Evolutionary conservation across 2,113 vertebrate genomes (phyloP).

Genomic region (Mustelus asterias): DNA sequence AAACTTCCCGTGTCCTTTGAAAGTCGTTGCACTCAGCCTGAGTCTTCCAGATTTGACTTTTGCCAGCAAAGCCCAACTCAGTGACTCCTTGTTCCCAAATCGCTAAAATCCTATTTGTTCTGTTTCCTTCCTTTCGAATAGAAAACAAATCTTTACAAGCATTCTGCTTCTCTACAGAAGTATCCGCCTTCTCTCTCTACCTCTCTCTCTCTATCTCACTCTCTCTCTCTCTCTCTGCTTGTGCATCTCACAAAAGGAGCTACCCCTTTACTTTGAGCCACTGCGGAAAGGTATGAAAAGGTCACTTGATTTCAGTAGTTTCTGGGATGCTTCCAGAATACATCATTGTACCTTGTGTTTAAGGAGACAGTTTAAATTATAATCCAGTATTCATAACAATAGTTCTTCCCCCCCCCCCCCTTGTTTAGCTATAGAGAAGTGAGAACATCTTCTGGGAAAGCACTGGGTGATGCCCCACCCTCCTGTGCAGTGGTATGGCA

Average conservation of each 20-base stretch:
- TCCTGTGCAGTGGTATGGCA: background rate
- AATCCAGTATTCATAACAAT: background rate
- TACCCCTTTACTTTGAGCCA: background rate
- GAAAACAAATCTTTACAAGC: too few species aligned
- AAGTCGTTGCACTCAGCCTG: background rate
- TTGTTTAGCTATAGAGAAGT: background rate
- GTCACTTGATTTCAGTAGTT: background rate
- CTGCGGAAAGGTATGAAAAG: background rate
- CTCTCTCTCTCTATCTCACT: too few species aligned
- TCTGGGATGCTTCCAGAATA: background rate
- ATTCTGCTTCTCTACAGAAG: background rate
- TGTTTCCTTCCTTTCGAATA: too few species aligned
- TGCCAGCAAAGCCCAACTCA: too few species aligned
- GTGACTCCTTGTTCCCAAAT: too few species aligned
- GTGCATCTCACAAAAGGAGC: background rate
- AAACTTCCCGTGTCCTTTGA: background rate
- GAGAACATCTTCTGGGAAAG: background rate
- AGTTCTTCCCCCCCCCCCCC: background rate
- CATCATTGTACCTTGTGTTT: background rate
- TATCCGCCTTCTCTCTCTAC: background rate
- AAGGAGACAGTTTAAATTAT: background rate
- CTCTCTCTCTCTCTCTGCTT: background rate
- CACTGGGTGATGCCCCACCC: background rate
- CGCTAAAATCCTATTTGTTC: too few species aligned
- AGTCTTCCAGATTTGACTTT: background rate